phyloP scores from a whole-genome alignment of 2,888 invertebrate genomes.

The Myopa testacea region DNA sequence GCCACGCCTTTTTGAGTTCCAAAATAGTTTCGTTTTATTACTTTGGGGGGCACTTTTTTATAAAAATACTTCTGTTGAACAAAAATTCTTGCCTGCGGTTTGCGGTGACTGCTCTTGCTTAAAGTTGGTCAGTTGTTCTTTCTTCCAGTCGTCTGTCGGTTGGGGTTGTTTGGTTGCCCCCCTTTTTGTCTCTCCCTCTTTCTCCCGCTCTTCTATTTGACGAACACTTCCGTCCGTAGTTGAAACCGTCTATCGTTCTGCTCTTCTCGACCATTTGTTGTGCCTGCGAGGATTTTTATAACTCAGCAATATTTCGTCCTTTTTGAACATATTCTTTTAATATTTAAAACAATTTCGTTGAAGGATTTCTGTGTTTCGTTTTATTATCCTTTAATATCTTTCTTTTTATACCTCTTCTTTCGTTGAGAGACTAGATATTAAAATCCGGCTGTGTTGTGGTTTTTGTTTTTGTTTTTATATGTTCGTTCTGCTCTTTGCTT shows the following conservation, averaged over 20 bases:
- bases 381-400: neutral
- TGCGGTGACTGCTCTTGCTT: neutral
- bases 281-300: neutral
- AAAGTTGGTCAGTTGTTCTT: no score
- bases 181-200: neutral
- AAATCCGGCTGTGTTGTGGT: neutral
- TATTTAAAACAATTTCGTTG: neutral
- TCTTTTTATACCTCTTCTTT: neutral
- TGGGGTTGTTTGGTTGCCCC: no score
- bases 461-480: neutral
- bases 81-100: neutral
- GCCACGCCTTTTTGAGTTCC: neutral
- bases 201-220: neutral
- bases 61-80: neutral
- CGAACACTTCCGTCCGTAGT: no score
- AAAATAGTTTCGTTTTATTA: neutral
- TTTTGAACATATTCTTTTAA: neutral
- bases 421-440: neutral
- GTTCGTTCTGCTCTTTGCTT: neutral
- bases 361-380: neutral
- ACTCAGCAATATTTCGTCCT: neutral
- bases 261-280: neutral
- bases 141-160: no score
- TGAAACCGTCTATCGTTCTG: neutral
- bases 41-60: neutral